Percentiles rank a stretch among this genome's conserved stretches.
phyloP scores from a whole-genome alignment of 2,888 invertebrate genomes.

The Epirrita christyi region DNA sequence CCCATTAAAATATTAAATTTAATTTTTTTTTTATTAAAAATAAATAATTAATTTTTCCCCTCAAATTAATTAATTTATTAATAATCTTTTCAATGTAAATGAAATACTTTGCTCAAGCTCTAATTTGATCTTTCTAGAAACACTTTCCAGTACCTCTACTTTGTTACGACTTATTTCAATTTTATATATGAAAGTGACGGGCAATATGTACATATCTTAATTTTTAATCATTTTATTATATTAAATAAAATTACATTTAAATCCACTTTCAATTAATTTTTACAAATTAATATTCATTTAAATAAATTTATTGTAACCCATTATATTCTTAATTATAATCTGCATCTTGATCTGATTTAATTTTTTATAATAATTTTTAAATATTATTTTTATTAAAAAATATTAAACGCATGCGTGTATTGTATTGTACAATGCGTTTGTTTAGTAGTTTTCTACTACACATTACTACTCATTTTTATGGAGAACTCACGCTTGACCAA shows the following conservation, averaged over 20 bases:
- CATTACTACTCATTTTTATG: too few relatives aligned
- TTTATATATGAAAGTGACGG: slow-evolving; percentile 89
- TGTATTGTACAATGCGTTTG: too few relatives aligned
- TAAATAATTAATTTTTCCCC: slow-evolving; percentile 61
- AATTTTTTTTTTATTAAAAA: slow-evolving; percentile 79
- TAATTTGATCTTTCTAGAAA: slow-evolving; percentile 87
- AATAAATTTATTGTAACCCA: slow-evolving; percentile 88
- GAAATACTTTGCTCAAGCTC: slow-evolving; percentile 86
- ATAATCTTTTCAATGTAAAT: slow-evolving; percentile 87
- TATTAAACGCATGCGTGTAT: too few relatives aligned
- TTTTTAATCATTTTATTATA: slow-evolving; percentile 85
- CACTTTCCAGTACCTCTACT: slow-evolving; percentile 91
- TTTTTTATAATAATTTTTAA: slow-evolving; percentile 65
- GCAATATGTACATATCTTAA: slow-evolving; percentile 91
- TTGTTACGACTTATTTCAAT: slow-evolving; percentile 92
- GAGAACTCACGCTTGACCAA: too few relatives aligned
- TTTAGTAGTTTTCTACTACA: too few relatives aligned
- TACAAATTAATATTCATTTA: slow-evolving; percentile 73
- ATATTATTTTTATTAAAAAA: slow-evolving; percentile 73
- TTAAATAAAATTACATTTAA: slow-evolving; percentile 86
- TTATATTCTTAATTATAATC: slow-evolving; percentile 86
- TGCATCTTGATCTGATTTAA: slow-evolving; percentile 90
- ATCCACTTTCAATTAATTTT: slow-evolving; percentile 84
- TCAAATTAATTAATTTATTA: slow-evolving; percentile 74
- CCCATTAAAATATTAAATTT: slow-evolving; percentile 58